Conservation (phyloP, 2,888 invertebrate species). For the Aromia moschata region DNA sequence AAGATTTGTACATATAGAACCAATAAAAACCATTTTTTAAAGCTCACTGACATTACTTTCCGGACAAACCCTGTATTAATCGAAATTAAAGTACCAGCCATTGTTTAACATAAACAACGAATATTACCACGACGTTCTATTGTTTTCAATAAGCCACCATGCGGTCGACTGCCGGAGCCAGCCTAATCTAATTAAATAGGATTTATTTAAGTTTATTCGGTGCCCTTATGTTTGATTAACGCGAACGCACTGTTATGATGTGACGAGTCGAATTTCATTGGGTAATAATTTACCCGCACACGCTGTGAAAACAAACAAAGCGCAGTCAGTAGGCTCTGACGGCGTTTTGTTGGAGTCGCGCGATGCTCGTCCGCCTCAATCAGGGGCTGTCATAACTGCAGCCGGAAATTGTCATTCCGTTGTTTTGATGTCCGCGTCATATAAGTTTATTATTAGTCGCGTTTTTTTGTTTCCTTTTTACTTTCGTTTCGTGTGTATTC, state of each 20-base stretch:
- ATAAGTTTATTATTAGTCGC: conserved; percentile 47
- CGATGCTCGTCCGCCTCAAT: conserved; percentile 57
- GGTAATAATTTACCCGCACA: conserved; percentile 58
- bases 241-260: conserved; percentile 52
- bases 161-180: neutral
- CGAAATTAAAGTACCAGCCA: neutral
- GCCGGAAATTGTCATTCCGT: conserved; percentile 58
- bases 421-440: conserved; percentile 50
- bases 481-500: conserved; percentile 16
- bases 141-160: conserved; percentile 9
- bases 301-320: conserved; percentile 57
- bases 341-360: conserved; percentile 49
- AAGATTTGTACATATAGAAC: too few relatives aligned
- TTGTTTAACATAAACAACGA: conserved; percentile 8
- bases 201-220: conserved; percentile 35
- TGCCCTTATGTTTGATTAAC: conserved; percentile 49
- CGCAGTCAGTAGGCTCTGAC: conserved; percentile 42
- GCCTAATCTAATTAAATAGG: conserved; percentile 11
- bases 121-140: neutral
- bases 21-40: too few relatives aligned
- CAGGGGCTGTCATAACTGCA: conserved; percentile 56
- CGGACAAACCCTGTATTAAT: too few relatives aligned
- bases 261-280: conserved; percentile 57
- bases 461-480: conserved; percentile 34
- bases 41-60: too few relatives aligned